These are phyloP conservation scores for Morpho achilles DNA, from an alignment of 2,888 invertebrate species.

Conservation along the genomic window DNA sequence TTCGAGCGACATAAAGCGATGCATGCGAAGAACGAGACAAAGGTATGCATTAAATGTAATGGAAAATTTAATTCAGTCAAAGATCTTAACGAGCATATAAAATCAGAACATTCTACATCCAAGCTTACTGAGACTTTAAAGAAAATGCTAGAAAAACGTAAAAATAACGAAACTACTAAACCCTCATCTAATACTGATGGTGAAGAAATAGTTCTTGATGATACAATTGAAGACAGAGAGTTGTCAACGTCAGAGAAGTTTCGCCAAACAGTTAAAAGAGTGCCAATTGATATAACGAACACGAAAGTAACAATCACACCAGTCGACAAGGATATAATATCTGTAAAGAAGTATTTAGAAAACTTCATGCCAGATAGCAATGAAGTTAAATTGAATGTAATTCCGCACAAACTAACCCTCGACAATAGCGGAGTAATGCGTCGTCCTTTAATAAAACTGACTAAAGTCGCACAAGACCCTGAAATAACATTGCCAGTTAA, in stretches of 20 bases:
- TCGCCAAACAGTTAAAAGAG: slow-evolving; percentile 46
- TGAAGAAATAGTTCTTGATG: neutral
- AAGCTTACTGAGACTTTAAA: slow-evolving; percentile 58
- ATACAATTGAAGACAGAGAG: neutral
- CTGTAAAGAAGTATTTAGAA: slow-evolving; percentile 60
- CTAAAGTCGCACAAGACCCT: slow-evolving; percentile 36
- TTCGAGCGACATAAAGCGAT: slow-evolving; percentile 57
- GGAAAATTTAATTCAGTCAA: slow-evolving; percentile 42
- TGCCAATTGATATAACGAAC: slow-evolving; percentile 17
- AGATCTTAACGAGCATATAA: slow-evolving; percentile 44
- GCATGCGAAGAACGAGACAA: slow-evolving; percentile 43
- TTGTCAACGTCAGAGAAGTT: slow-evolving; percentile 35
- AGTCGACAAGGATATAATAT: slow-evolving; percentile 36
- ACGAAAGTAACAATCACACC: slow-evolving; percentile 39
- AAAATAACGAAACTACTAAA: slow-evolving; percentile 23
- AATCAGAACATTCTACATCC: slow-evolving; percentile 46
- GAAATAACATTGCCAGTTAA: slow-evolving; percentile 7
- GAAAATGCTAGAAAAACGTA: slow-evolving; percentile 50
- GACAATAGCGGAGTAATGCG: neutral
- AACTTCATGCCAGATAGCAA: slow-evolving; percentile 53
- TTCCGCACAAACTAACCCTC: neutral
- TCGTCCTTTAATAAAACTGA: slow-evolving; percentile 45
- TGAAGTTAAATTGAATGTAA: slow-evolving; percentile 27
- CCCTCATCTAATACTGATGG: neutral
- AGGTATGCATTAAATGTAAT: slow-evolving; percentile 57